These are phyloP conservation scores for Cynocephalus volans DNA, from an alignment of 2,113 vertebrate species.

Conservation along the genomic window DNA sequence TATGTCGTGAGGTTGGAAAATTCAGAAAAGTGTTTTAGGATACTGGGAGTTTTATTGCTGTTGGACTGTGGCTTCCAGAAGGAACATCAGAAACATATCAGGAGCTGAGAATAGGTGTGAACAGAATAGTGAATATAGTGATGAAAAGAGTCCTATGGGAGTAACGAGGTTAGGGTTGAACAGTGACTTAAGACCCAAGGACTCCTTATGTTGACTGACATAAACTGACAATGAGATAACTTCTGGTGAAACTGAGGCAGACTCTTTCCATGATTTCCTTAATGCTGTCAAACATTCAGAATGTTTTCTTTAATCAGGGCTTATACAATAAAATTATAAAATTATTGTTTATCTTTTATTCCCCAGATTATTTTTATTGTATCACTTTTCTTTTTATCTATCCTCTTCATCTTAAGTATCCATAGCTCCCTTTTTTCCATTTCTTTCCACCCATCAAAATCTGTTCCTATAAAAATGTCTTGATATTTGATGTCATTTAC, in stretches of 20 bases:
- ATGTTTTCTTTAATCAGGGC: no score
- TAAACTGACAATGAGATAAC: no score
- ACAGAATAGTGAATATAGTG: not conserved
- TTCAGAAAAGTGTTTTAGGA: not conserved
- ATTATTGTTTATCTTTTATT: not conserved
- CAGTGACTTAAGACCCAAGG: no score
- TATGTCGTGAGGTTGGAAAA: not conserved
- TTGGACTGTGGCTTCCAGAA: not conserved
- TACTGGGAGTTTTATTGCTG: not conserved
- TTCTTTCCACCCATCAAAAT: not conserved
- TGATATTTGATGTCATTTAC: not conserved
- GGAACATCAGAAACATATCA: not conserved
- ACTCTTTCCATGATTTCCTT: not conserved
- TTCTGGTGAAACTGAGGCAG: not conserved
- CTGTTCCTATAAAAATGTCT: not conserved
- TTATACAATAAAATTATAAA: not conserved
- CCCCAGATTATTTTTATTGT: no score
- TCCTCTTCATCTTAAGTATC: not conserved
- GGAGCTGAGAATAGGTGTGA: not conserved
- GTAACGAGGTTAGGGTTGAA: not conserved
- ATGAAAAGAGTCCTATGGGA: not conserved
- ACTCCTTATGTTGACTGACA: not conserved
- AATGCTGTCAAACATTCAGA: not conserved
- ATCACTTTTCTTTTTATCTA: not conserved
- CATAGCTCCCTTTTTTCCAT: not conserved